Evolutionary conservation across 2,888 invertebrate species (phyloP).

Genomic region (Ormyrus thymus): DNA sequence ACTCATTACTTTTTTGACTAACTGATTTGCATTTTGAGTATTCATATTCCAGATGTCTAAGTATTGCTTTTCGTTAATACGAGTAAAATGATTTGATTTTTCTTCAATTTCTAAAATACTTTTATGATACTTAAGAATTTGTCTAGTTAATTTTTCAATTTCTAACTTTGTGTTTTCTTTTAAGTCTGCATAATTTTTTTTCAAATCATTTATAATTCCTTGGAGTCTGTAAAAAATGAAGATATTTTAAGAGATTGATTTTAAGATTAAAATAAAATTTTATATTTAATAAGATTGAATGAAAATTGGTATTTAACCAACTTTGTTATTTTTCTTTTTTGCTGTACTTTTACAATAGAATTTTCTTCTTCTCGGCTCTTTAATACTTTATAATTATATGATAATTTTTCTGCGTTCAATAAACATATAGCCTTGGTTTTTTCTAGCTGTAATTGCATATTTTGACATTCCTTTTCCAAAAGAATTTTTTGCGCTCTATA

Average conservation of each 20-base stretch:
- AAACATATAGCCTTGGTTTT: conserved; percentile 86
- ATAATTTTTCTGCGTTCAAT: conserved; percentile 91
- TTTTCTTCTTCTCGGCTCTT: conserved; percentile 93
- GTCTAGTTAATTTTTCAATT: conserved; percentile 81
- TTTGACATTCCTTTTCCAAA: conserved; percentile 83
- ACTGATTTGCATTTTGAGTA: conserved; percentile 75
- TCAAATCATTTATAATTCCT: conserved; percentile 82
- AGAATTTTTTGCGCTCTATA: conserved; percentile 83
- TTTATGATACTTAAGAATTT: conserved; percentile 82
- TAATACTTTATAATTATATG: conserved; percentile 91
- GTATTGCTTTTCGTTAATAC: conserved; percentile 80
- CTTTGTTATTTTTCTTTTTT: conserved; percentile 86
- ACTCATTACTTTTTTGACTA: conserved; percentile 73
- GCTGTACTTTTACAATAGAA: conserved; percentile 85
- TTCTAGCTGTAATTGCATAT: conserved; percentile 86
- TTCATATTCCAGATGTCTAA: conserved; percentile 81
- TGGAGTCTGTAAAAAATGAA: conserved; percentile 76
- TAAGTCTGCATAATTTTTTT: conserved; percentile 81
- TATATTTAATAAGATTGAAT: neutral
- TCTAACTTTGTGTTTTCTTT: conserved; percentile 81
- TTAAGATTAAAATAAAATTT: conserved; percentile 11
- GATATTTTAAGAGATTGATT: neutral
- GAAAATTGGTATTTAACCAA: conserved; percentile 56
- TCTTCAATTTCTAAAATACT: conserved; percentile 82
- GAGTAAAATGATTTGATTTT: conserved; percentile 82